Base-by-base conservation (phyloP, 2,888 invertebrate genomes). In the Sialis lutaria region DNA sequence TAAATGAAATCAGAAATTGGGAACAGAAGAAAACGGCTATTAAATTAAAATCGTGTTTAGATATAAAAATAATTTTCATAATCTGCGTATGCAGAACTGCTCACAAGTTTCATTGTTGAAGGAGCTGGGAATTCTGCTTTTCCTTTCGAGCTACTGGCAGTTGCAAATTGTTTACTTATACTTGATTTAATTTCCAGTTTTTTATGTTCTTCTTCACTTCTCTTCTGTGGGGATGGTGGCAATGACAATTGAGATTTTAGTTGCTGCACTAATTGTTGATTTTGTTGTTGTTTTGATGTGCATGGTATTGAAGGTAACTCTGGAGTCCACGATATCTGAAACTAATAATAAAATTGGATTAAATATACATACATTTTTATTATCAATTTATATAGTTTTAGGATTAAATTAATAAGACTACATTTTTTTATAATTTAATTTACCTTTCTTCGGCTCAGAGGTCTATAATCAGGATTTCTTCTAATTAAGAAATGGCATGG, bases 401-500 rank as follows among this genome's bases (percentile, higher is more conserved):
- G 13, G 30, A 42, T 40, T 8, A 41, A 13, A 41, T 31, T 9
- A 44, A 33, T 32, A 13, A 12, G 2, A 40, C 7, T 3, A 13
- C 2, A n/a, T 12, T 13, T 33, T 30, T 47, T 33, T 5, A 31
- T 31, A 9, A 42, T 22, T 32, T 30, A 48, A 50, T 48, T 52
- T 56, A 63, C 64, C 58, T 65, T 66, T 53, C 69, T 68, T 50
- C 69, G 63, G 33, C 73, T 70, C 47, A 70, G 69, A 13, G 78
- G 78, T 48, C 80, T 73, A 54, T 84, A 81, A 53, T 85, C 84
- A 0, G 83, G 83, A 67, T 86, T 87, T 53, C 87, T 72, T 48
- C 87, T 74, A 49, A 90, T 80, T 40, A 89, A 70, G 66, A 90
- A 87, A 65, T 89, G 86, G 56, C 85, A 83, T 10, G 70, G 67